A percentile compares a stretch with the other conserved stretches of the same genome.
Conservation (phyloP, 2,888 invertebrate genomes). For the Parascotia fuliginaria region DNA sequence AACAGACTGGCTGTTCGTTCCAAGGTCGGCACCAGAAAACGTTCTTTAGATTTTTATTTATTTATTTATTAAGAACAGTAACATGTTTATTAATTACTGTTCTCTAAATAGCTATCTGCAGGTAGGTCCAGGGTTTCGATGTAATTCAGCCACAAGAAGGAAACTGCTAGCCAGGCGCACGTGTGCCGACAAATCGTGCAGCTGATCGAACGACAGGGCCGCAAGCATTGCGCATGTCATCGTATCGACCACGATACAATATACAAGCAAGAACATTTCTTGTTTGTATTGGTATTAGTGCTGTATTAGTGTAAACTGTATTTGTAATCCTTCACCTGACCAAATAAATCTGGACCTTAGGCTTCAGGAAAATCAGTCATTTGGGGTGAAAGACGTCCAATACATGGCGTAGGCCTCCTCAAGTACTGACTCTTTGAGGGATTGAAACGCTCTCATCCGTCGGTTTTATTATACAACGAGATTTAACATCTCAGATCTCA, state of each 20-base stretch:
- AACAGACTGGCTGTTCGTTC: too few species aligned
- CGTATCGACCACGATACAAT: conserved; percentile 11
- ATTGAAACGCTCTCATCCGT: too few species aligned
- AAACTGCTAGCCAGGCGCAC: conserved; percentile 12
- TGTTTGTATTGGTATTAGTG: not conserved
- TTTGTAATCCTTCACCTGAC: conserved; percentile 1
- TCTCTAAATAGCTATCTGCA: too few species aligned
- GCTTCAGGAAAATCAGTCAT: not conserved
- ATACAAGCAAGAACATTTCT: not conserved
- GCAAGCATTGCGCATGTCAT: conserved; percentile 13
- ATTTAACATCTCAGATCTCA: too few species aligned
- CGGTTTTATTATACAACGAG: too few species aligned
- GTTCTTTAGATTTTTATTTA: too few species aligned
- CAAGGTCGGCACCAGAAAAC: too few species aligned
- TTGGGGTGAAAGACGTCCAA: not conserved
- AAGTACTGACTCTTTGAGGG: too few species aligned
- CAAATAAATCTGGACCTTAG: not conserved
- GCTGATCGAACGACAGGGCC: not conserved
- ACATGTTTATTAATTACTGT: too few species aligned
- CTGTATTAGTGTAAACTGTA: not conserved
- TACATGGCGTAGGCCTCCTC: too few species aligned
- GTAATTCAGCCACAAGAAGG: not conserved
- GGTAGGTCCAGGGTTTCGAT: too few species aligned
- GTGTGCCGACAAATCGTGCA: not conserved
- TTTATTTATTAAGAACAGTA: too few species aligned